Evolutionary conservation across 2,113 vertebrate genomes (phyloP), one percentile per base, ranked within the genome.

Genomic region (Petrocephalus zakoni): DNA sequence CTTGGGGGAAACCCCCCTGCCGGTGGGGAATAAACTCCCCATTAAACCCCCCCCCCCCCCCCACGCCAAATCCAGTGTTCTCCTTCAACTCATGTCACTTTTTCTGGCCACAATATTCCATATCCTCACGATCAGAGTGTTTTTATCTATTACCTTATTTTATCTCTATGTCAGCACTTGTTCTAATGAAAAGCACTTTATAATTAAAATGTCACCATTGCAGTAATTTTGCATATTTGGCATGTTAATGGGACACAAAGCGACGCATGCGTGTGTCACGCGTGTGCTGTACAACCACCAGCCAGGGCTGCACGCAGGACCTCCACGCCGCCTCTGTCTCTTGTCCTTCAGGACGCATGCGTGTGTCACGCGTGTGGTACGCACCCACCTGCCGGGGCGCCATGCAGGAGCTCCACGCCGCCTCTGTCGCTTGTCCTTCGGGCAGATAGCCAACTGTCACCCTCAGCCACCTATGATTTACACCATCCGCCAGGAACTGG

Each of bases 391-490:
- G 68, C 19, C 46, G 2, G 25, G 21, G 87, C 25, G 15, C 46
- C 22, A 58, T 53, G 82, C 13, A 34, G 21, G 52, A 55, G 8
- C 21, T 51, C 47, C 25, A n/a, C n/a, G 22, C 8, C 49, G 19
- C 19, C 15, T 87, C 34, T 87, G 55, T 42, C 52, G 15, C 25
- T 9, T 87, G 42, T 47, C 86, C 86, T 72, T 87, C n/a, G 0
- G 15, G 21, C 25, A 29, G 87, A 68, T 21, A 49, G 42, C 61
- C 58, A 46, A 47, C 61, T 68, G 87, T 8, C 42, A 47, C 68
- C 47, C 51, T 88, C 25, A n/a, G 86, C 64, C 83, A 53, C 47
- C 88, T 78, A 90, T 85, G 92, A 94, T 93, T 93, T 93, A 95
- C 91, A 72, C 56, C 88, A 90, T 84, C 72, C 85, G 21, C 82